Base-by-base conservation (phyloP, 2,888 invertebrate genomes). In the Acronicta alni region DNA sequence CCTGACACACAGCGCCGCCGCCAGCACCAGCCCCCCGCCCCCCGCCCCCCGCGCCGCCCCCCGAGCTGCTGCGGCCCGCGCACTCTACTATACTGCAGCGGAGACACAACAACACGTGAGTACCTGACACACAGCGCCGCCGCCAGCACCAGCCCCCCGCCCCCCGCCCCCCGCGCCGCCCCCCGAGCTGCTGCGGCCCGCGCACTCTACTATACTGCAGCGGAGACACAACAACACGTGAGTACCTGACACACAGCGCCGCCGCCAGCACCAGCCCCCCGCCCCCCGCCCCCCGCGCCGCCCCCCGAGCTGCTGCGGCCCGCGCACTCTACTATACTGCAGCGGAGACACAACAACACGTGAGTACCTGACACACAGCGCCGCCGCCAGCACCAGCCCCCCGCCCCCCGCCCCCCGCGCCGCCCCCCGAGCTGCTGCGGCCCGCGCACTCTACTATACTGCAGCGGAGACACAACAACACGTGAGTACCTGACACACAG, bases 61-160 rank as follows among this genome's bases (percentile, higher is more conserved):
- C 94, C 49, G 93, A 88, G 67, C 86, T 95, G 77, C 88, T 94
- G 68, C 87, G 94, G 0, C 94, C 95, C 38, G 92, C 92, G 49
- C 93, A 93, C 83, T 94, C 94, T 67, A 90, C 94, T 57, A 90
- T 93, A 32, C 84, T 94, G 82, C 93, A 93, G 85, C 64, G 93
- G 26, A 30, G 26, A 14, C 91, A 89, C n/a, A 67, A 58, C 42
- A 84, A 77, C 68, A 79, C 72, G 86, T 88, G 17, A 77, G 83
- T 78, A 32, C 9, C 20, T 23, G 23, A 23, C 10, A 30, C 26
- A 23, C 23, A 23, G 23, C 7, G 23, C 23, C 7, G 23, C 23
- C 23, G 23, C 23, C 23, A 23, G 23, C 23, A 23, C 6, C 23
- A 7, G 6, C 23, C 23, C 23, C 92, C 6, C 87, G 90, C 62